Conservation (phyloP, 2,888 invertebrate genomes). For the Zootermopsis nevadensis region DNA sequence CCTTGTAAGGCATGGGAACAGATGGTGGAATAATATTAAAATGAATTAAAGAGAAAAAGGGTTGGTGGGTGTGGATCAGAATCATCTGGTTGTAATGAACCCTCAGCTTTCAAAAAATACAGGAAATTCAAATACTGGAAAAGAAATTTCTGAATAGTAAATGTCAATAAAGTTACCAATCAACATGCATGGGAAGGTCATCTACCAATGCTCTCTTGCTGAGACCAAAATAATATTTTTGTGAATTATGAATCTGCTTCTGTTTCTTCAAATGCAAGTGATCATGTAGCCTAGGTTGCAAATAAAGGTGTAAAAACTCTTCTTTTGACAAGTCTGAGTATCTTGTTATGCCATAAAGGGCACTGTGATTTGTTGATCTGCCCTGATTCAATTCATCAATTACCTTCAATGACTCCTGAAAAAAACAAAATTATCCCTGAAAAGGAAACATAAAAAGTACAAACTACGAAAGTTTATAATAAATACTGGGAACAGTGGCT, state of each 20-base stretch:
- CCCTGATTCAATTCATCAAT: conserved; percentile 66
- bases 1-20: too few species aligned
- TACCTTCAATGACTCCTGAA: conserved; percentile 66
- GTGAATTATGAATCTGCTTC: conserved; percentile 22
- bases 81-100: too few species aligned
- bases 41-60: too few species aligned
- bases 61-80: too few species aligned
- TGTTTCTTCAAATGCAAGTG: neutral
- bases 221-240: conserved; percentile 48
- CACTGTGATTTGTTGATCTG: conserved; percentile 64
- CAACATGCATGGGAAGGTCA: conserved; percentile 65
- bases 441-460: too few species aligned
- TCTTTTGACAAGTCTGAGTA: conserved; percentile 72
- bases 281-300: conserved; percentile 59
- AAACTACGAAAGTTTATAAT: too few species aligned
- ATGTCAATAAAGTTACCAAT: conserved; percentile 64
- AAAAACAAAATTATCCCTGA: too few species aligned
- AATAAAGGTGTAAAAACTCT: conserved; percentile 68
- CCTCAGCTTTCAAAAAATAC: too few species aligned
- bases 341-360: conserved; percentile 70
- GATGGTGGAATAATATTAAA: too few species aligned
- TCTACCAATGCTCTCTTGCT: conserved; percentile 54
- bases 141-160: too few species aligned
- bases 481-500: neutral
- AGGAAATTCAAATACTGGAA: too few species aligned